Conservation (phyloP, 2,113 vertebrate species). For the Bothrops jararaca region DNA sequence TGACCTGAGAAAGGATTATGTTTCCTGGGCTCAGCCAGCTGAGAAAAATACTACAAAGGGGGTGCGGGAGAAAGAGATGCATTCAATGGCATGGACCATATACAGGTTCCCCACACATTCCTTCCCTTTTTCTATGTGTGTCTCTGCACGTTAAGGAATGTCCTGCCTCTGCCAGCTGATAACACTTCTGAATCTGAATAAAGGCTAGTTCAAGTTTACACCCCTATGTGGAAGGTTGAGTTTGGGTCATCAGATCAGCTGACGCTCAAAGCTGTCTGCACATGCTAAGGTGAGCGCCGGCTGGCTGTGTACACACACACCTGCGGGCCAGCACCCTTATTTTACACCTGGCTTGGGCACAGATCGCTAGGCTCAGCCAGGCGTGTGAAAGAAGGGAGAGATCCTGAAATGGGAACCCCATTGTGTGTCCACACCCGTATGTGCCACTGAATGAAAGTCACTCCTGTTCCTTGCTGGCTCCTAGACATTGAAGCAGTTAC, state of each 20-base stretch:
- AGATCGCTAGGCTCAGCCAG: fast-evolving
- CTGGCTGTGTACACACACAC: no score
- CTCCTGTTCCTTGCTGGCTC: neutral
- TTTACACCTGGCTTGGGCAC: no score
- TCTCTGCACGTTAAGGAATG: neutral
- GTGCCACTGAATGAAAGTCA: neutral
- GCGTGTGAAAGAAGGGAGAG: neutral
- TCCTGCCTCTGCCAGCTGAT: neutral
- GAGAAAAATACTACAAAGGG: neutral
- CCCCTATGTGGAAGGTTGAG: neutral
- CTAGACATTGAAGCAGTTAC: neutral
- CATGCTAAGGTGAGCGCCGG: neutral
- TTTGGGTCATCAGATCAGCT: neutral
- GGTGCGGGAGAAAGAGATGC: neutral
- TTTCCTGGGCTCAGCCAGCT: neutral
- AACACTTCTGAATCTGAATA: neutral
- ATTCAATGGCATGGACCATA: neutral
- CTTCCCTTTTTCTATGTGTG: neutral
- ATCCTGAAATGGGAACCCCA: neutral
- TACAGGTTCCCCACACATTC: neutral
- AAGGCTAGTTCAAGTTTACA: neutral
- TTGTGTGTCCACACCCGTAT: neutral
- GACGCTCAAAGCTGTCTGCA: neutral
- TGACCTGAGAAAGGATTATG: neutral
- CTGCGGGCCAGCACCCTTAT: no score